Conservation (phyloP, 2,888 invertebrate species). For the Thyatira batis region DNA sequence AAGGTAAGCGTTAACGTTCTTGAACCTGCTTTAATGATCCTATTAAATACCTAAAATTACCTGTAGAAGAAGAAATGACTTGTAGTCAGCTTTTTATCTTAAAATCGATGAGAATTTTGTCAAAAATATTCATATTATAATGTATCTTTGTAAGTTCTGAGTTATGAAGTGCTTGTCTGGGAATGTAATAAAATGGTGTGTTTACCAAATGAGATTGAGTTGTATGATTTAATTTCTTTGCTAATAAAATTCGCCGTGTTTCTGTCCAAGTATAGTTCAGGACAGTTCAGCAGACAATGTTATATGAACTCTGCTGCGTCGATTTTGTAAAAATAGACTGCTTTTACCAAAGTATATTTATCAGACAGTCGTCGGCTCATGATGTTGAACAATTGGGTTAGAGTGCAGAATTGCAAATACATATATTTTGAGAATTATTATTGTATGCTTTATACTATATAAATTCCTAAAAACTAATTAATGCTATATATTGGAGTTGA, state of each 20-base stretch:
- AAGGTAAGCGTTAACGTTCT: too few relatives aligned
- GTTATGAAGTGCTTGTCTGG: constrained; percentile 36
- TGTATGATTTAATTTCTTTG: constrained; percentile 25
- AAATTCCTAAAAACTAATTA: too few relatives aligned
- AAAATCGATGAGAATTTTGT: not conserved
- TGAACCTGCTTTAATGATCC: too few relatives aligned
- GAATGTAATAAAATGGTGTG: constrained; percentile 48
- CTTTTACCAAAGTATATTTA: not conserved
- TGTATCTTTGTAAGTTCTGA: constrained; percentile 4
- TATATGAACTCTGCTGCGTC: not conserved
- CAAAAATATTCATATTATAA: not conserved
- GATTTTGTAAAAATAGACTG: not conserved
- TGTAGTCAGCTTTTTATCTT: not conserved
- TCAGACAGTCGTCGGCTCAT: too few relatives aligned
- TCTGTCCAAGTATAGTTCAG: not conserved
- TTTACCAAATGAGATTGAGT: constrained; percentile 33
- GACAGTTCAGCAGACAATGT: not conserved
- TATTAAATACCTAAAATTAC: too few relatives aligned
- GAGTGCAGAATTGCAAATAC: too few relatives aligned
- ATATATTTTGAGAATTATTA: not conserved
- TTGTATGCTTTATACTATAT: too few relatives aligned
- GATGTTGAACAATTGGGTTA: not conserved
- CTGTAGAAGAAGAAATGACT: too few relatives aligned
- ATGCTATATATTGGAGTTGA: too few relatives aligned
- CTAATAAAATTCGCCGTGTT: too few relatives aligned